These are phyloP conservation scores for Drosophila merina DNA, from an alignment of 2,888 invertebrate genomes.

Conservation along the genomic window DNA sequence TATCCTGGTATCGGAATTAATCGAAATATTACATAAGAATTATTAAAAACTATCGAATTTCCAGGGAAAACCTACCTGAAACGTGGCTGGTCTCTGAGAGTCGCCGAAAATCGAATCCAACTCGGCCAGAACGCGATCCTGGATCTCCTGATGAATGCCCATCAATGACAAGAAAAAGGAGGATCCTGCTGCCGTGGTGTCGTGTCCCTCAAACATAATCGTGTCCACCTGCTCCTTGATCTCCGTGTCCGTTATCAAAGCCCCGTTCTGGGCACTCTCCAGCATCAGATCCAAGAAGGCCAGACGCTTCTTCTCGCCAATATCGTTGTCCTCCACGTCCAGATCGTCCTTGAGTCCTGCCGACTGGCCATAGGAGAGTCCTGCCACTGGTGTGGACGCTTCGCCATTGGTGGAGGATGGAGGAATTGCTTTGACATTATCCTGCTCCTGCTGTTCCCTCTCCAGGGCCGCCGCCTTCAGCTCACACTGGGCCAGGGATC, in stretches of 20 bases:
- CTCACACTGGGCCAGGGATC: constrained; percentile 81
- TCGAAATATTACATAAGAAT: not conserved
- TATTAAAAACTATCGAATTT: not conserved
- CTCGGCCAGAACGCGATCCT: constrained; percentile 89
- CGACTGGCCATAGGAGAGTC: constrained; percentile 89
- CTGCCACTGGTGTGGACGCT: constrained; percentile 85
- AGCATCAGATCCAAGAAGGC: constrained; percentile 95
- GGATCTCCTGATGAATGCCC: constrained; percentile 90
- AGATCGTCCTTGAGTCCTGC: constrained; percentile 91
- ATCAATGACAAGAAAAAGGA: constrained; percentile 92
- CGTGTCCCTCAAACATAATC: constrained; percentile 94
- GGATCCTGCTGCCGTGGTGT: constrained; percentile 92
- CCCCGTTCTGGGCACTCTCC: constrained; percentile 90
- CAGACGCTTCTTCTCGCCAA: constrained; percentile 91
- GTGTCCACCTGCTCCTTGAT: constrained; percentile 93
- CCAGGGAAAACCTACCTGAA: constrained; percentile 67
- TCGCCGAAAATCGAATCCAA: constrained; percentile 90
- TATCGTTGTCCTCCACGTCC: constrained; percentile 90
- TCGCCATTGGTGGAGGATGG: not conserved
- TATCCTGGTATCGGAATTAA: constrained; percentile 86
- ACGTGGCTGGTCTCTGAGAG: constrained; percentile 90
- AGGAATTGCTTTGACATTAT: not conserved
- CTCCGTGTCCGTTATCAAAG: constrained; percentile 89
- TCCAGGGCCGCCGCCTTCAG: constrained; percentile 64
- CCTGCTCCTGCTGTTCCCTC: constrained; percentile 47